These are phyloP conservation scores for Euwallacea similis DNA, from an alignment of 1,140 invertebrate species.

Conservation along the genomic window DNA sequence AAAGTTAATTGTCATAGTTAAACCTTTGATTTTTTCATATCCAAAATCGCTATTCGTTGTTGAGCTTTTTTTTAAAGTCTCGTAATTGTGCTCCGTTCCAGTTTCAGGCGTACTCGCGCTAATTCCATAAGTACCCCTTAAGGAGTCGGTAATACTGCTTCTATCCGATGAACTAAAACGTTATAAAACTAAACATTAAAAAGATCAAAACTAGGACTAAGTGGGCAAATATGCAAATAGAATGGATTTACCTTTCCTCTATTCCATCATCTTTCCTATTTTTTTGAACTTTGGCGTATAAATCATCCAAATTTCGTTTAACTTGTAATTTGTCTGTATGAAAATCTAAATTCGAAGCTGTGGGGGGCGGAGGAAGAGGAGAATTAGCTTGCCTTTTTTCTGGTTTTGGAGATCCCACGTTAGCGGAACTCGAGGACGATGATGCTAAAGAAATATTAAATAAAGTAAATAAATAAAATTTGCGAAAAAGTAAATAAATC, in stretches of 20 bases:
- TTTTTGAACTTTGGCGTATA: constrained; percentile 85
- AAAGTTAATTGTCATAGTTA: not conserved
- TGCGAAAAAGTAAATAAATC: constrained; percentile 10
- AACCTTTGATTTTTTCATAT: constrained; percentile 63
- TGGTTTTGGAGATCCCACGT: constrained; percentile 77
- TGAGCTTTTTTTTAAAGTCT: constrained; percentile 52
- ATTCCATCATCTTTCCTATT: constrained; percentile 54
- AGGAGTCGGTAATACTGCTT: constrained; percentile 14
- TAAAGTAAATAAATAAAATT: not conserved
- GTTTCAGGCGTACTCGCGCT: not conserved
- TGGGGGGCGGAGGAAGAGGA: constrained; percentile 69
- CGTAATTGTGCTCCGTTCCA: constrained; percentile 48
- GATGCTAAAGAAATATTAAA: constrained; percentile 54
- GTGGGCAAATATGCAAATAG: not conserved
- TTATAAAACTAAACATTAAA: not conserved
- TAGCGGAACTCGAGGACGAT: constrained; percentile 76
- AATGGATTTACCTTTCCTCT: constrained; percentile 30
- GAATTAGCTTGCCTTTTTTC: constrained; percentile 87
- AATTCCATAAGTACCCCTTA: not conserved
- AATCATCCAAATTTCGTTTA: constrained; percentile 71
- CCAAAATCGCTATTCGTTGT: constrained; percentile 63
- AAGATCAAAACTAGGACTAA: not conserved
- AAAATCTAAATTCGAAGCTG: constrained; percentile 34
- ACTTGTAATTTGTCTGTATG: constrained; percentile 35
- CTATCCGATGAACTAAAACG: constrained; percentile 10